phyloP scores from a whole-genome alignment of 1,140 invertebrate species.

The Chionoecetes opilio region DNA sequence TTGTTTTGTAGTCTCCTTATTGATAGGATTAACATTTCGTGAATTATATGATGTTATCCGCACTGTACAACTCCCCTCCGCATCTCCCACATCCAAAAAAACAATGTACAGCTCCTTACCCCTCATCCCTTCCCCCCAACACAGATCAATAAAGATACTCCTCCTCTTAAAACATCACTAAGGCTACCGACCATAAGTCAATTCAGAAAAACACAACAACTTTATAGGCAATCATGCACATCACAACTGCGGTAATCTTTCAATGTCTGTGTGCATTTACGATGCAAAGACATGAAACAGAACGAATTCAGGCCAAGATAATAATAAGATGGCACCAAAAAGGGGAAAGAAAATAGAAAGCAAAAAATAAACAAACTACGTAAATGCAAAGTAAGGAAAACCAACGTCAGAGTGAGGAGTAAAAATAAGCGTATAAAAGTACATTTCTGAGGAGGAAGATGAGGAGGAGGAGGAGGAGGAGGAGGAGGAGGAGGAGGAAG shows the following conservation, averaged over 20 bases:
- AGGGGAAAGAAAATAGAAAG: not conserved
- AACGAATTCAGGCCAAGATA: not conserved
- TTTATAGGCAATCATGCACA: not conserved
- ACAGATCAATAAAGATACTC: too few relatives aligned
- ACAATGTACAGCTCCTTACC: too few relatives aligned
- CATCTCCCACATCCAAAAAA: too few relatives aligned
- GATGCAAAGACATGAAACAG: not conserved
- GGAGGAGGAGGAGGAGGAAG: slow-evolving; percentile 14
- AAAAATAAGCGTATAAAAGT: not conserved
- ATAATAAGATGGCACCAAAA: not conserved
- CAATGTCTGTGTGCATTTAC: not conserved
- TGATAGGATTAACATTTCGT: slow-evolving; percentile 1
- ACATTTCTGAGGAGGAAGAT: not conserved
- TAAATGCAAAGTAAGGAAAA: not conserved
- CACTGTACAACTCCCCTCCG: not conserved
- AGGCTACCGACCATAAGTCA: not conserved
- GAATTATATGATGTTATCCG: not conserved
- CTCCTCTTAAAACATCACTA: too few relatives aligned
- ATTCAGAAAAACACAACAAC: not conserved
- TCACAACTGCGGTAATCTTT: not conserved
- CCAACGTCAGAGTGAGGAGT: not conserved
- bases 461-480: slow-evolving; percentile 28
- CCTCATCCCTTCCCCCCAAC: too few relatives aligned
- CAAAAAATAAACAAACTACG: not conserved
- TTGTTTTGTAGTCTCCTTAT: too few relatives aligned